Conservation (phyloP, 1,140 invertebrate genomes). For the Aethina tumida region DNA sequence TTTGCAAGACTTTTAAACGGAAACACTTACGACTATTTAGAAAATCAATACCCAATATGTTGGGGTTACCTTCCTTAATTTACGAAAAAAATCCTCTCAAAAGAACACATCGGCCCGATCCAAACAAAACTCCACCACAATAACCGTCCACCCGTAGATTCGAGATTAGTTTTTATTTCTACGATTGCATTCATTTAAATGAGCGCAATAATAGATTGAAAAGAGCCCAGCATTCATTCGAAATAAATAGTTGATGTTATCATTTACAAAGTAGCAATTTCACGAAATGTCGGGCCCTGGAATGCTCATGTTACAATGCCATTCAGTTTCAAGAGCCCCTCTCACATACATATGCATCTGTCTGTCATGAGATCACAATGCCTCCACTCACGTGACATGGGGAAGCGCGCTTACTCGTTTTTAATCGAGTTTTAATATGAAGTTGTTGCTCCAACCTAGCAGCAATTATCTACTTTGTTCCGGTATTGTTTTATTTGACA, state of each 20-base stretch:
- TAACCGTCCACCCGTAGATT: slow-evolving; percentile 4
- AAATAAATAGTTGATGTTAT: slow-evolving; percentile 25
- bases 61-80: too few species aligned
- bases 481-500: too few species aligned
- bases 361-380: slow-evolving; percentile 6
- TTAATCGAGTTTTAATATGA: slow-evolving; percentile 6
- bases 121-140: slow-evolving; percentile 13
- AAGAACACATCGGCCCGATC: too few species aligned
- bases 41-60: too few species aligned
- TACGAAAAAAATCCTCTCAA: too few species aligned
- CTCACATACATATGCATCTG: slow-evolving; percentile 4
- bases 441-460: slow-evolving; percentile 1
- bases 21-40: too few species aligned
- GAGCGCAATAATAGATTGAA: slow-evolving; percentile 11
- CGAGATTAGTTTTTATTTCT: slow-evolving; percentile 25
- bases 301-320: slow-evolving; percentile 11
- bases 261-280: slow-evolving; percentile 25
- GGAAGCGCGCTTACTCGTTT: slow-evolving; percentile 1
- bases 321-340: slow-evolving; percentile 4
- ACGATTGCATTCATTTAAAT: slow-evolving; percentile 4
- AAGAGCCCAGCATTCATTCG: slow-evolving; percentile 19
- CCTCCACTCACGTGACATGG: not conserved
- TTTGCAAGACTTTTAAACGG: too few species aligned
- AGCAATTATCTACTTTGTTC: too few species aligned
- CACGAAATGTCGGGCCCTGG: slow-evolving; percentile 14